Conservation (phyloP, 1,140 invertebrate species). For the Euschistus heros region DNA sequence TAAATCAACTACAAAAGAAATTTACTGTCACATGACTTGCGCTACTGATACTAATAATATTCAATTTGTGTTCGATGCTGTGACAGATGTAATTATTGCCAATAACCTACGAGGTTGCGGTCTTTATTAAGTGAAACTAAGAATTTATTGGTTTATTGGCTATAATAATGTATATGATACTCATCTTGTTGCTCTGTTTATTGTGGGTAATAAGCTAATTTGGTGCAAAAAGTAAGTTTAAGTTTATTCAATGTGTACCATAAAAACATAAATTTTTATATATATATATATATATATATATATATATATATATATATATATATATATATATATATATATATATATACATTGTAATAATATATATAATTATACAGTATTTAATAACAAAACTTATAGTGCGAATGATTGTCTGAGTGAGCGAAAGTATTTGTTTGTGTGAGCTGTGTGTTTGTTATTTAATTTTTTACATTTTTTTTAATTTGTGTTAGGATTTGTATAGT, state of each 20-base stretch:
- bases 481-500: too few relatives aligned
- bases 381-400: neutral
- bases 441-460: too few relatives aligned
- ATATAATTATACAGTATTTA: neutral
- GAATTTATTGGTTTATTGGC: neutral
- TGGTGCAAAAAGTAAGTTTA: neutral
- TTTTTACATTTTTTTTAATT: too few relatives aligned
- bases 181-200: neutral
- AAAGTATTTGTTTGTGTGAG: too few relatives aligned
- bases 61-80: slow-evolving; percentile 83
- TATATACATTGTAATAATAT: too few relatives aligned
- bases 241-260: neutral
- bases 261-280: neutral
- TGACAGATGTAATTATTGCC: slow-evolving; percentile 87
- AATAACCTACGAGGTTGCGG: slow-evolving; percentile 90
- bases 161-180: slow-evolving; percentile 5
- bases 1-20: slow-evolving; percentile 77
- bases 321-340: neutral
- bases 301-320: slow-evolving; percentile 2
- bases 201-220: neutral
- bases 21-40: slow-evolving; percentile 86
- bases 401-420: too few relatives aligned
- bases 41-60: slow-evolving; percentile 87
- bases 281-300: neutral
- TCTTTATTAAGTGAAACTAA: slow-evolving; percentile 44